phyloP scores from a whole-genome alignment of 2,113 vertebrate species.

The Pomatostomus ruficeps region DNA sequence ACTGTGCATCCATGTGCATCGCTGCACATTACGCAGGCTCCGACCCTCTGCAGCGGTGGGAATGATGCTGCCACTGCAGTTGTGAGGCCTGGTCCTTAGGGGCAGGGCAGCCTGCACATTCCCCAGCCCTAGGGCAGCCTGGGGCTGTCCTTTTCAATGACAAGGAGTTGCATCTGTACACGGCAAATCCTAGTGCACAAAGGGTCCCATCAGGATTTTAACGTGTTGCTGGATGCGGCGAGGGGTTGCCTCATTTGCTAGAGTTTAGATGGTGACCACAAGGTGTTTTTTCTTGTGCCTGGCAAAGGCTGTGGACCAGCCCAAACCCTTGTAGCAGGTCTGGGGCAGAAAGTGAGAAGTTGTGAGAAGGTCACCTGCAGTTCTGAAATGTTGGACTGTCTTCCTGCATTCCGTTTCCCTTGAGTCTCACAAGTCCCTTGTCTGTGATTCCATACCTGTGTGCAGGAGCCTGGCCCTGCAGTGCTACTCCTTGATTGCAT shows the following conservation, averaged over 20 bases:
- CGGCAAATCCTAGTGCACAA: neutral
- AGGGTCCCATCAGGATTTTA: neutral
- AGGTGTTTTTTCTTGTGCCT: neutral
- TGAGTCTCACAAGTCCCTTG: neutral
- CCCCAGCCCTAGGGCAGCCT: neutral
- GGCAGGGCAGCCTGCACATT: neutral
- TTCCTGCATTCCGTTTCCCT: neutral
- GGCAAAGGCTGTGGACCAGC: neutral
- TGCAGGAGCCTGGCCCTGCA: neutral
- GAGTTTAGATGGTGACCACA: neutral
- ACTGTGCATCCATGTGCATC: neutral
- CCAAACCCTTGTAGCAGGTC: neutral
- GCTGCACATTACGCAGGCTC: neutral
- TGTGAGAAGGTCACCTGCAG: neutral
- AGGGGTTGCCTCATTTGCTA: neutral
- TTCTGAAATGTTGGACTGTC: neutral
- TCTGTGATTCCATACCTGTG: neutral
- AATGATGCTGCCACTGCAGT: neutral
- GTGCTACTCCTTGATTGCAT: neutral
- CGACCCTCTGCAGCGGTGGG: neutral
- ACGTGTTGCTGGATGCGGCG: neutral
- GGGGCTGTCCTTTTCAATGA: neutral
- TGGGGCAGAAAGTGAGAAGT: neutral
- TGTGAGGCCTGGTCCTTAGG: neutral
- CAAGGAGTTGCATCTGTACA: neutral